Conservation (phyloP, 2,888 invertebrate species). For the Caenorhabditis sp. region DNA sequence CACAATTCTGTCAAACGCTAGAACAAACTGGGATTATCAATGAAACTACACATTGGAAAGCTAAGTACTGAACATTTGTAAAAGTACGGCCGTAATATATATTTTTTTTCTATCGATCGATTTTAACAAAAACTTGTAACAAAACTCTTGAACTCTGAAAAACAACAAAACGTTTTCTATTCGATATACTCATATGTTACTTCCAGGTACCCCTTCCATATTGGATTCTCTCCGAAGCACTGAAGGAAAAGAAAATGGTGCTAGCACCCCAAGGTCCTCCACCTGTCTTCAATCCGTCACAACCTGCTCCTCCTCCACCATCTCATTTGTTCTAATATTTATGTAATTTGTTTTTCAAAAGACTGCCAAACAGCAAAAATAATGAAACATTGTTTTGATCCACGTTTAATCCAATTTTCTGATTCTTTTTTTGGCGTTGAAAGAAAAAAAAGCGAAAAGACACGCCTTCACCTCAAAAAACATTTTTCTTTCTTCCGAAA, state of each 20-base stretch:
- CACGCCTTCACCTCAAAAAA: background rate
- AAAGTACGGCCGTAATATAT: too few relatives aligned
- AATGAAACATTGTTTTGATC: slow-evolving; percentile 84
- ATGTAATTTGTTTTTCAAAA: background rate
- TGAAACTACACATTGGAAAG: too few relatives aligned
- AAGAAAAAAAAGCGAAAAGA: background rate
- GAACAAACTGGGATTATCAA: too few relatives aligned
- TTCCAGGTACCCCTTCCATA: slow-evolving; percentile 40
- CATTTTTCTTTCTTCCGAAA: background rate
- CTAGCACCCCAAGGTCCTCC: slow-evolving; percentile 49
- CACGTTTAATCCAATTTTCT: slow-evolving; percentile 85
- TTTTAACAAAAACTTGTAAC: too few relatives aligned
- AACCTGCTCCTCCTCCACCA: background rate
- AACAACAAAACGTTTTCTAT: too few relatives aligned
- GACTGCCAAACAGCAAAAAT: background rate
- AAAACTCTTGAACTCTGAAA: too few relatives aligned
- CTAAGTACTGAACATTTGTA: too few relatives aligned
- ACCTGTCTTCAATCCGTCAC: slow-evolving; percentile 2
- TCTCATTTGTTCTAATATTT: background rate
- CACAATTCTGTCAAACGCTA: too few relatives aligned
- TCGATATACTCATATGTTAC: background rate
- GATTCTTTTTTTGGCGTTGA: slow-evolving; percentile 68
- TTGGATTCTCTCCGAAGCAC: slow-evolving; percentile 51
- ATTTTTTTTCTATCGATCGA: too few relatives aligned
- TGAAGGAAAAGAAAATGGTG: slow-evolving; percentile 54